Evolutionary conservation across 2,113 vertebrate genomes (phyloP).

Genomic region (Gallinago jamesoni): DNA sequence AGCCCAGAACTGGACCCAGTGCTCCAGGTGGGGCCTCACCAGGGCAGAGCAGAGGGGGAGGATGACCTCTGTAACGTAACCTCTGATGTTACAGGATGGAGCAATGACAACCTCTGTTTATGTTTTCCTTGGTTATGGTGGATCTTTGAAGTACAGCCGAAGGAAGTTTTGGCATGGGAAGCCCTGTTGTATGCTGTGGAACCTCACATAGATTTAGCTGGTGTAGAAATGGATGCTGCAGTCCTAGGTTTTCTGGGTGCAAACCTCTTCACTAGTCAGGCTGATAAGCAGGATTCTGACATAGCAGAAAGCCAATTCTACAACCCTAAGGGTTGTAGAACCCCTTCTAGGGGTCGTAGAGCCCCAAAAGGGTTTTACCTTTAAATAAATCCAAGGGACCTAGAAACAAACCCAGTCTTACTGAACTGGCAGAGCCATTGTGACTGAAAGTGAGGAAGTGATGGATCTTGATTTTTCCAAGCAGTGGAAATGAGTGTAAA

Average conservation of each 20-base stretch:
- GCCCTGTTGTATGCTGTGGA: not conserved
- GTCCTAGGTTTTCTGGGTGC: not conserved
- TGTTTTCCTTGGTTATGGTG: not conserved
- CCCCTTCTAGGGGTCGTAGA: too few species aligned
- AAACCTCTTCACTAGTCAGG: not conserved
- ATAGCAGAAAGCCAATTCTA: not conserved
- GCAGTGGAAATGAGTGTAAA: not conserved
- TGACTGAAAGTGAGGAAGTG: not conserved
- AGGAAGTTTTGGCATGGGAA: not conserved
- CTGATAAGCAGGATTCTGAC: not conserved
- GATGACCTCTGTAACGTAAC: too few species aligned
- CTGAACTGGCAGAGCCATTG: not conserved
- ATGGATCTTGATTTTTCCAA: not conserved
- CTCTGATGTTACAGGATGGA: not conserved
- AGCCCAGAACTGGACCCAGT: too few species aligned
- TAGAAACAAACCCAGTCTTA: not conserved
- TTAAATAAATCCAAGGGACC: not conserved
- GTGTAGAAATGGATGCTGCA: not conserved
- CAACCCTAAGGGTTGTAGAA: too few species aligned
- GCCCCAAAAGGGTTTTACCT: not conserved
- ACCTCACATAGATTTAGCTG: not conserved
- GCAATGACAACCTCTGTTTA: not conserved
- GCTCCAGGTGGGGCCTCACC: too few species aligned
- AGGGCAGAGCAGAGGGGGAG: too few species aligned
- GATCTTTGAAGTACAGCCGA: not conserved